Percentiles rank a stretch among this genome's conserved stretches.
Evolutionary conservation across 2,797 vertebrate species (phyloP).

Genomic region (Artibeus jamaicensis): DNA sequence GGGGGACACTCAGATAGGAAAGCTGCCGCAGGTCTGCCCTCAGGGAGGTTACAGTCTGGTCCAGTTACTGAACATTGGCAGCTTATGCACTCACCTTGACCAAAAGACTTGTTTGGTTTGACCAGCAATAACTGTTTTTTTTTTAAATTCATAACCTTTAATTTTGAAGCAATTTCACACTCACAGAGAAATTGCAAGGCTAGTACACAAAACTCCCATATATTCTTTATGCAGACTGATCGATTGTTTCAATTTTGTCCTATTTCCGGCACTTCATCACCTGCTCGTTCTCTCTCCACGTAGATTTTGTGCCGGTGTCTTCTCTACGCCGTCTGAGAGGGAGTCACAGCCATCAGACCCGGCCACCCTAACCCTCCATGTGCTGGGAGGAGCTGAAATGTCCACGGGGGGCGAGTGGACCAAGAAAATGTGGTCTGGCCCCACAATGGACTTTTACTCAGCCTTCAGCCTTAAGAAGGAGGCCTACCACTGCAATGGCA

Average conservation of each 20-base stretch:
- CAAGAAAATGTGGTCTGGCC: not conserved
- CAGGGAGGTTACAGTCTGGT: not conserved
- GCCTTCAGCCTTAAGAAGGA: not conserved
- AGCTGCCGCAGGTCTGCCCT: not conserved
- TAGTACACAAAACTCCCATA: fast-evolving
- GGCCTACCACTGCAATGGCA: not conserved
- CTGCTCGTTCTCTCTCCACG: not conserved
- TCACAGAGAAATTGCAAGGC: not conserved
- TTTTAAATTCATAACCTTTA: not conserved
- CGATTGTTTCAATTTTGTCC: not conserved
- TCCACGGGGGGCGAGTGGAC: not conserved
- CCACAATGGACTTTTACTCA: not conserved
- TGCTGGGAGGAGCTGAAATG: not conserved
- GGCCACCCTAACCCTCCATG: fast-evolving
- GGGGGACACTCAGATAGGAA: not conserved
- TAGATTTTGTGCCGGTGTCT: fast-evolving
- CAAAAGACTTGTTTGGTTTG: not conserved
- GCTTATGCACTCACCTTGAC: not conserved
- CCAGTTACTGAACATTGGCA: not conserved
- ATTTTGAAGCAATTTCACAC: not conserved
- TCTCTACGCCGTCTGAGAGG: not conserved
- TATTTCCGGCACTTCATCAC: fast-evolving
- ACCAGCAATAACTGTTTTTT: not conserved
- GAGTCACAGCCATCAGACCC: not conserved
- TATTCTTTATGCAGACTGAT: not conserved